Conservation (phyloP, 2,113 vertebrate species). For the Gambusia affinis region DNA sequence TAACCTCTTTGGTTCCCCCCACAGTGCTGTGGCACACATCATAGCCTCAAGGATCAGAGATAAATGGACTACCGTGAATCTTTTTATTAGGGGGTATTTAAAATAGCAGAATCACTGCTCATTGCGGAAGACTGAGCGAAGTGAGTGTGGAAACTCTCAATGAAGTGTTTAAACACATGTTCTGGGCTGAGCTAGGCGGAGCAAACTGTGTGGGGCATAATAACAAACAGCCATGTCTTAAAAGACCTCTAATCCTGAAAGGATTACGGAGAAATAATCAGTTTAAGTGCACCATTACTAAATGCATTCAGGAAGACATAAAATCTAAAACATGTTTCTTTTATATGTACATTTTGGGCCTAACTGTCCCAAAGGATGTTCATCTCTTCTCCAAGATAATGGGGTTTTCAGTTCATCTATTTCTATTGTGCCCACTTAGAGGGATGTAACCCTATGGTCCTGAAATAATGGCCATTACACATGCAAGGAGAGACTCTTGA, state of each 20-base stretch:
- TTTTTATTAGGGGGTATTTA: slow-evolving; percentile 68
- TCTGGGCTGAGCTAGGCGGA: slow-evolving; percentile 56
- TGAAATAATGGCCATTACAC: slow-evolving; percentile 67
- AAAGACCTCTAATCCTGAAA: slow-evolving; percentile 63
- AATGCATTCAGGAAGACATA: slow-evolving; percentile 55
- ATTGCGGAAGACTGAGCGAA: slow-evolving; percentile 56
- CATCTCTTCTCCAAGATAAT: slow-evolving; percentile 70
- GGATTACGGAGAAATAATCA: slow-evolving; percentile 71
- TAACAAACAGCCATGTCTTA: slow-evolving; percentile 71
- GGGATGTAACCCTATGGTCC: slow-evolving; percentile 59
- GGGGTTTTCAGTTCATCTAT: slow-evolving; percentile 76
- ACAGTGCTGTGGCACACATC: slow-evolving; percentile 35
- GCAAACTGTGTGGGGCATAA: slow-evolving; percentile 75
- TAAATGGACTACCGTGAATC: slow-evolving; percentile 67
- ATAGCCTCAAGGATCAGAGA: slow-evolving; percentile 49
- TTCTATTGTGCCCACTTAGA: slow-evolving; percentile 69
- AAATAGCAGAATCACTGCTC: slow-evolving; percentile 61
- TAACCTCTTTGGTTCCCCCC: slow-evolving; percentile 13
- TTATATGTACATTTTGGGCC: slow-evolving; percentile 41
- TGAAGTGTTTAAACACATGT: slow-evolving; percentile 79
- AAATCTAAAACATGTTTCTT: slow-evolving; percentile 48
- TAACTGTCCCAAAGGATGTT: slow-evolving; percentile 55
- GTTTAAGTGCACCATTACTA: slow-evolving; percentile 70
- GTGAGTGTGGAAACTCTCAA: slow-evolving; percentile 64
- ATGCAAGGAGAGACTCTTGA: slow-evolving; percentile 57